A percentile compares a stretch with the other conserved stretches of the same genome.
Conservation (phyloP, 30 jellyfish, hydroid and myxozoan species). For the Cassiopea xamachana region DNA sequence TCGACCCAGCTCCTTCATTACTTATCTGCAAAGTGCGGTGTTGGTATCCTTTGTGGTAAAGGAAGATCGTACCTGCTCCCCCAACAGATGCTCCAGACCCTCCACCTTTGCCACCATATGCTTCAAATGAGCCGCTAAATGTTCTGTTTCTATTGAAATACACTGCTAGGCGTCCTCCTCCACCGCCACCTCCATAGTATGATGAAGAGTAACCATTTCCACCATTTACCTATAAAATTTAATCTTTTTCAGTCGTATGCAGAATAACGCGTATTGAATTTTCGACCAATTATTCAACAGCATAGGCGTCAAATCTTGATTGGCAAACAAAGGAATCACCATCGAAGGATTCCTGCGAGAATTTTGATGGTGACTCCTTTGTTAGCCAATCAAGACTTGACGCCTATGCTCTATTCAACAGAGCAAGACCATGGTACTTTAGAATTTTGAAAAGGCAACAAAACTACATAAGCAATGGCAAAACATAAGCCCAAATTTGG, state of each 20-base stretch:
- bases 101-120: constrained; percentile 73
- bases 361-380: too few relatives aligned
- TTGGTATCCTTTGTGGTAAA: constrained; percentile 56
- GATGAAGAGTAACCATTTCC: constrained; percentile 56
- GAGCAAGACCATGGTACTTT: too few relatives aligned
- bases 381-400: too few relatives aligned
- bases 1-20: constrained; percentile 51
- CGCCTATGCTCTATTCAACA: too few relatives aligned
- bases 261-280: too few relatives aligned
- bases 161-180: constrained; percentile 74
- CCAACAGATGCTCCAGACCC: constrained; percentile 77
- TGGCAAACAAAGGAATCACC: too few relatives aligned
- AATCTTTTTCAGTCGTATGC: background rate
- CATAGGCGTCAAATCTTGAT: too few relatives aligned
- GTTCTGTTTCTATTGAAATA: constrained; percentile 67
- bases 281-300: too few relatives aligned
- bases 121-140: constrained; percentile 75
- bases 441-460: too few relatives aligned
- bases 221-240: constrained; percentile 47
- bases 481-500: too few relatives aligned
- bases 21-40: constrained; percentile 76
- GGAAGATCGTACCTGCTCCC: constrained; percentile 70
- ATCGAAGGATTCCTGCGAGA: too few relatives aligned
- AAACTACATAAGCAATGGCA: too few relatives aligned
- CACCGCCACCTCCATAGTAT: constrained; percentile 75